Evolutionary conservation across 1,140 invertebrate species (phyloP).

Genomic region (Ganaspis sp.): DNA sequence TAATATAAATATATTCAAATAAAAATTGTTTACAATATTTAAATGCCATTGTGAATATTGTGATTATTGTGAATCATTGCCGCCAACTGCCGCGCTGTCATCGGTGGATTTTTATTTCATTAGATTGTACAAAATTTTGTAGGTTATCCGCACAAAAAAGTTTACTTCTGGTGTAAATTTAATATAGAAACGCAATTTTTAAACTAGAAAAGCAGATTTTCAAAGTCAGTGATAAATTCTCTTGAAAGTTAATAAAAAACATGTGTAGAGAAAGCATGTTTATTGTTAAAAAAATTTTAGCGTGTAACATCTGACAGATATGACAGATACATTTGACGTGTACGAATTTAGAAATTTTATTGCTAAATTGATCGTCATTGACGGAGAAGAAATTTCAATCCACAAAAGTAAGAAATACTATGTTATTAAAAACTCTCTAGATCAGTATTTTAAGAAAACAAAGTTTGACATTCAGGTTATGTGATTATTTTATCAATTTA

Average conservation of each 20-base stretch:
- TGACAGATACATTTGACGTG: constrained; percentile 8
- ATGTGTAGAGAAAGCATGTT: neutral
- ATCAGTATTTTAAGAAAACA: too few species aligned
- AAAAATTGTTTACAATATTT: too few species aligned
- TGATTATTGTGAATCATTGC: neutral
- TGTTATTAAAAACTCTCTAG: neutral
- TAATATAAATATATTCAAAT: too few species aligned
- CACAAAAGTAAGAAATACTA: neutral
- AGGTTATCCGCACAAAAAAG: constrained; percentile 10
- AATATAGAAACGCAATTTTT: neutral
- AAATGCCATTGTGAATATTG: too few species aligned
- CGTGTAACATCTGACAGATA: neutral
- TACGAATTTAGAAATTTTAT: constrained; percentile 15
- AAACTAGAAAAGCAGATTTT: neutral
- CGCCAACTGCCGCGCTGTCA: neutral
- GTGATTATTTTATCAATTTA: too few species aligned
- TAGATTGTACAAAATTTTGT: neutral
- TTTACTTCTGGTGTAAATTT: neutral
- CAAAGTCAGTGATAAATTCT: neutral
- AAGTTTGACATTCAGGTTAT: neutral
- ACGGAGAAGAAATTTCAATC: neutral
- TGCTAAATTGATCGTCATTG: neutral
- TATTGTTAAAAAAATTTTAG: neutral
- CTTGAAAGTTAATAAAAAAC: neutral
- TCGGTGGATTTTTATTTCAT: neutral